Conservation (phyloP, 2,113 vertebrate genomes). For the Panurus biarmicus region DNA sequence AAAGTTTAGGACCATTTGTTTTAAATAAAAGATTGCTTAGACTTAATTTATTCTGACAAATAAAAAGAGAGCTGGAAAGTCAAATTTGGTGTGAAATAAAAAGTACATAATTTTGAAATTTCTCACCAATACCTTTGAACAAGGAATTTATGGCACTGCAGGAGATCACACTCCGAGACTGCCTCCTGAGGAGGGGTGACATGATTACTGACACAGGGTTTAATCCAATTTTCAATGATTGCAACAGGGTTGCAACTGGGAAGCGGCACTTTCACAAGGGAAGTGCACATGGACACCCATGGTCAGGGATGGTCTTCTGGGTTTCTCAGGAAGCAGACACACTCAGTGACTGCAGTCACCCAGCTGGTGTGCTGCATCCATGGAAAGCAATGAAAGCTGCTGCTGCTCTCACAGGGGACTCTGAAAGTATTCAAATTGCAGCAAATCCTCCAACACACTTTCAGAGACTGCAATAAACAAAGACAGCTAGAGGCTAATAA, state of each 20-base stretch:
- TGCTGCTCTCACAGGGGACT: neutral
- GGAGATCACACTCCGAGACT: neutral
- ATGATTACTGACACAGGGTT: neutral
- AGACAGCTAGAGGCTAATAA: neutral
- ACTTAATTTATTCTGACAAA: neutral
- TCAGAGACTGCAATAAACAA: neutral
- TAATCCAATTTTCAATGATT: neutral
- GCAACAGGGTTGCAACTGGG: no score
- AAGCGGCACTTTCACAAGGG: neutral
- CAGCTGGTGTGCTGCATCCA: neutral
- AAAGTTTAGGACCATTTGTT: neutral
- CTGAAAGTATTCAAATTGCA: neutral
- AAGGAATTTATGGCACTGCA: neutral
- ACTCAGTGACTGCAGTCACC: neutral
- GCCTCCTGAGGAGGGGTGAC: neutral
- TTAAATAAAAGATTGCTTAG: neutral
- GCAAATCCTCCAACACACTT: neutral
- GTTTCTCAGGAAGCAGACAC: neutral
- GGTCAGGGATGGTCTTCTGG: neutral
- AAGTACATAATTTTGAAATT: neutral
- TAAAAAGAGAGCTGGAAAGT: neutral
- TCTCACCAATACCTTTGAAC: neutral
- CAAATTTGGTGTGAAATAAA: neutral
- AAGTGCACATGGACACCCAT: neutral
- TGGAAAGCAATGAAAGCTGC: neutral